Evolutionary conservation across 2,888 invertebrate species (phyloP).

Genomic region (Orthonychiurus folsomi): DNA sequence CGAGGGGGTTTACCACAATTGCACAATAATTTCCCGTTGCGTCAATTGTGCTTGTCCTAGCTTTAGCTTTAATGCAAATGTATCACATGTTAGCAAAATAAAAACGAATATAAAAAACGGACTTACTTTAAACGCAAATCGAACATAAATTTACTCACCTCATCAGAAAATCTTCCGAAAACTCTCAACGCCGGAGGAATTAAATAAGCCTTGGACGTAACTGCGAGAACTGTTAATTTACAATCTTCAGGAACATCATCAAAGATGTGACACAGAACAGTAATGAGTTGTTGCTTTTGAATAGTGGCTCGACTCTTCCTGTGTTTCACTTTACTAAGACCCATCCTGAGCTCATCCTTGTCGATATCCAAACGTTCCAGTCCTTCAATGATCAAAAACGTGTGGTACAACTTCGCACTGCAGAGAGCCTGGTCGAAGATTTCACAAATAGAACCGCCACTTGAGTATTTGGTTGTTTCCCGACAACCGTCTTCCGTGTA

Average conservation of each 20-base stretch:
- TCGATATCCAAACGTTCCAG: constrained; percentile 20
- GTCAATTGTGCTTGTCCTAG: too few species aligned
- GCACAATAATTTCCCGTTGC: too few species aligned
- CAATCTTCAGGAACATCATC: constrained; percentile 46
- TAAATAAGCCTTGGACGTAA: constrained; percentile 48
- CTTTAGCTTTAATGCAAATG: too few species aligned
- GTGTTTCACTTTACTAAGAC: constrained; percentile 40
- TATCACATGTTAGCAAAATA: too few species aligned
- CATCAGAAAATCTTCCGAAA: constrained; percentile 51
- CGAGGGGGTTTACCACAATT: too few species aligned
- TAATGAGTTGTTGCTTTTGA: neutral
- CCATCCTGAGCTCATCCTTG: constrained; percentile 2
- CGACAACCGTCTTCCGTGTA: constrained; percentile 9
- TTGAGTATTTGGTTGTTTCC: constrained; percentile 7
- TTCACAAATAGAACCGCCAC: constrained; percentile 47
- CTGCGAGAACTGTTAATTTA: constrained; percentile 44
- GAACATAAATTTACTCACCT: constrained; percentile 45
- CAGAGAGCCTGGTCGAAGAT: constrained; percentile 47
- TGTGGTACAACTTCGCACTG: constrained; percentile 44
- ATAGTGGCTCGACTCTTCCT: neutral
- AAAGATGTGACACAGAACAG: constrained; percentile 47
- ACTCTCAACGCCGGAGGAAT: constrained; percentile 49
- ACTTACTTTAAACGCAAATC: too few species aligned
- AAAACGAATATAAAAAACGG: too few species aligned
- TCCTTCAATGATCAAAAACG: constrained; percentile 42